Percentiles rank a stretch among this genome's conserved stretches.
phyloP scores from a whole-genome alignment of 2,797 vertebrate genomes.

The Cyclopterus lumpus region DNA sequence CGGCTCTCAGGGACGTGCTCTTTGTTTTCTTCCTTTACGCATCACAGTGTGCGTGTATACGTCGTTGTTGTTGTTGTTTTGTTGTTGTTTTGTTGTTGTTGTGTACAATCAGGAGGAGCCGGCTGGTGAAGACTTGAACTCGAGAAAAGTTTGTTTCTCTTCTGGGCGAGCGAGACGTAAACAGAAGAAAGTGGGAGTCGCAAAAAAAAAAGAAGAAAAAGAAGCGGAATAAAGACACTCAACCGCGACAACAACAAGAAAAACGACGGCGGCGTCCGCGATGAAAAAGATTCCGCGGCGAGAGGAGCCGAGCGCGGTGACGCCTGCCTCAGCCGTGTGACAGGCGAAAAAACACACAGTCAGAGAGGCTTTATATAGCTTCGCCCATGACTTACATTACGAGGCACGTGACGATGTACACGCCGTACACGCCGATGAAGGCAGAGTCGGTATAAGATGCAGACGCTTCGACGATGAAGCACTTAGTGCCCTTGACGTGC shows the following conservation, averaged over 20 bases:
- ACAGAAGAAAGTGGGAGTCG: constrained; percentile 34
- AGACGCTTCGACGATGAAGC: constrained; percentile 11
- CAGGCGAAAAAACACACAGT: constrained; percentile 53
- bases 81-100: no score
- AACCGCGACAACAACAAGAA: constrained; percentile 24
- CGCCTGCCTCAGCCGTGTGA: constrained; percentile 46
- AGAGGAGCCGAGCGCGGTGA: constrained; percentile 31
- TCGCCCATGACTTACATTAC: constrained; percentile 14
- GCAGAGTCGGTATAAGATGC: constrained; percentile 6
- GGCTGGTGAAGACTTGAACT: constrained; percentile 39
- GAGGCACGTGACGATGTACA: background rate
- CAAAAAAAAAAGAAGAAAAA: constrained; percentile 1
- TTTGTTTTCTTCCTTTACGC: constrained; percentile 31
- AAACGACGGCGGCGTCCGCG: constrained; percentile 47
- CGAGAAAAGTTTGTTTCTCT: constrained; percentile 34
- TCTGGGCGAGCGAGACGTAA: constrained; percentile 19
- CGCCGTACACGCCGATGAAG: background rate
- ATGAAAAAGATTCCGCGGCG: constrained; percentile 64
- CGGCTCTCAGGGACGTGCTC: constrained; percentile 32
- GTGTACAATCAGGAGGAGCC: constrained; percentile 20
- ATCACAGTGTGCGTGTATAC: constrained; percentile 1
- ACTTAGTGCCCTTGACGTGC: constrained; percentile 26
- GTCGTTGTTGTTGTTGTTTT: no score
- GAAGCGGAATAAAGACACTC: constrained; percentile 46
- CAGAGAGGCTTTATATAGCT: constrained; percentile 55